Evolutionary conservation across 2,797 vertebrate genomes (phyloP), one percentile per base, ranked within the genome.

Genomic region (Clarias fuscus): DNA sequence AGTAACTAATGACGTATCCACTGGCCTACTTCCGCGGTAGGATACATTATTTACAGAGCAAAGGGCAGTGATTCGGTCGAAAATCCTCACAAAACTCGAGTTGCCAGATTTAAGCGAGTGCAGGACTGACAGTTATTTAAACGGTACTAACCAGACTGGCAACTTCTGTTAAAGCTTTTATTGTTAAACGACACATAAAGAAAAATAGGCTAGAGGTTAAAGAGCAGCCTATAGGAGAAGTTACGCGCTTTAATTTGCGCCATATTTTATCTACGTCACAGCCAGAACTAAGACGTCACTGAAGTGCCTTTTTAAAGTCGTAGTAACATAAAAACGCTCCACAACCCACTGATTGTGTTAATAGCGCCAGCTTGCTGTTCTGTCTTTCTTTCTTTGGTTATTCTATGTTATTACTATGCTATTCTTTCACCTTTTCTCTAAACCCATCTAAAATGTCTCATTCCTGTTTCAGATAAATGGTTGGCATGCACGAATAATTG

Each of bases 11-110:
- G 82, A 87, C 73, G 56, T 59, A 37, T 70, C 43, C 94, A 75
- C 95, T 95, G 95, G 61, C 93, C 94, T 90, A 58, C 89, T 76
- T 67, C 65, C 43, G 95, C 92, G 95, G 94, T 94, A 75, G 94
- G 91, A 94, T 92, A 95, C 91, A 13, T 64, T 95, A 93, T 95
- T 96, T 95, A 95, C 95, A 92, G 89, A 92, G 87, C 84, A 89
- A 85, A 89, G 89, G 76, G 90, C 89, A 88, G 92, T 91, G 90
- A 89, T 87, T 87, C 84, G 82, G 85, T 87, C 91, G 90, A 88
- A 88, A n/a, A 75, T 7, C 43, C 33, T 87, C 77, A 89, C 89
- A 89, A 89, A 80, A 72, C 73, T 7, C 82, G 86, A 79, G 84
- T 89, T 84, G n/a, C 3, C 62, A 58, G 24, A 22, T 48, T 37